Conservation (phyloP, 2,888 invertebrate genomes). For the Poecilus cupreus region DNA sequence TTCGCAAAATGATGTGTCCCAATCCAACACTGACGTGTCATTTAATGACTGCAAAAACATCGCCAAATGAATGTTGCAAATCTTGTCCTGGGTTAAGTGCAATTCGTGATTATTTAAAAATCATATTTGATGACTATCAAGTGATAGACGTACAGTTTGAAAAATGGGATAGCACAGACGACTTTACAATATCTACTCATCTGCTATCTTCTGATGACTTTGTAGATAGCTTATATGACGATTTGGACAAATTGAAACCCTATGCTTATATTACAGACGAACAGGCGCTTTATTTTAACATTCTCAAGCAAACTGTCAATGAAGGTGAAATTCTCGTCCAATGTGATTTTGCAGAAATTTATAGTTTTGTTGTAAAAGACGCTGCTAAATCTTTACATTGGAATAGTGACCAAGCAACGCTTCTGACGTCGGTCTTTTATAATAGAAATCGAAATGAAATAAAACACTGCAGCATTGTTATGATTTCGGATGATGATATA, state of each 20-base stretch:
- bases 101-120: not conserved
- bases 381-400: constrained; percentile 61
- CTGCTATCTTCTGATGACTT: not conserved
- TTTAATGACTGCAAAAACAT: not conserved
- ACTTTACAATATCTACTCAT: not conserved
- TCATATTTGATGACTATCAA: not conserved
- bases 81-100: not conserved
- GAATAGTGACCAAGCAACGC: constrained; percentile 62
- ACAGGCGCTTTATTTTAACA: constrained; percentile 60
- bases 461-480: constrained; percentile 60
- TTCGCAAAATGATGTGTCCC: constrained; percentile 55
- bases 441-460: constrained; percentile 56
- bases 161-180: too few relatives aligned
- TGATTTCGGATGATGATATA: constrained; percentile 61
- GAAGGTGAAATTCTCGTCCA: constrained; percentile 58
- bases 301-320: constrained; percentile 60
- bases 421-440: constrained; percentile 62
- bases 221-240: not conserved
- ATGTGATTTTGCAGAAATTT: constrained; percentile 64
- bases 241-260: not conserved
- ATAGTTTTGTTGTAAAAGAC: constrained; percentile 62
- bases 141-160: not conserved
- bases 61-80: not conserved
- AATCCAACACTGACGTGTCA: constrained; percentile 52
- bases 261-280: too few relatives aligned